phyloP scores from a whole-genome alignment of 2,113 vertebrate species.

The Otolemur garnettii region DNA sequence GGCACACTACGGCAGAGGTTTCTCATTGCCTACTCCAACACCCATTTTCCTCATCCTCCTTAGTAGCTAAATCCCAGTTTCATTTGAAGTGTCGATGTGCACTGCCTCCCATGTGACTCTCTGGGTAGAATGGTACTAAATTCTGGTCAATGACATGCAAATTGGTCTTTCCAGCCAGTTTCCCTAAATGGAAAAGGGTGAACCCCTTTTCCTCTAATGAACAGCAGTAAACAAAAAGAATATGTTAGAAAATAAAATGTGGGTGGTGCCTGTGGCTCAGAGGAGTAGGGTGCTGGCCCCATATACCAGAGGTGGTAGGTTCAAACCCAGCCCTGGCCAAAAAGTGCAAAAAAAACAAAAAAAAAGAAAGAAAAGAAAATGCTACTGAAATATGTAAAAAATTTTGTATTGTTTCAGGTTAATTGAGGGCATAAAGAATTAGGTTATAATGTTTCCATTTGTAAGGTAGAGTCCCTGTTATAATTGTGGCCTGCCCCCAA shows the following conservation, averaged over 20 bases:
- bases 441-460: too few relatives aligned
- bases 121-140: neutral
- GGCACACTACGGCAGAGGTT: neutral
- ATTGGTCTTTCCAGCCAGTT: neutral
- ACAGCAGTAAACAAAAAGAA: constrained; percentile 10
- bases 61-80: neutral
- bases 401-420: too few relatives aligned
- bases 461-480: too few relatives aligned
- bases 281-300: too few relatives aligned
- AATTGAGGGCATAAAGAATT: too few relatives aligned
- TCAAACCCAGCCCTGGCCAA: too few relatives aligned
- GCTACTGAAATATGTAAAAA: neutral
- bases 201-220: neutral
- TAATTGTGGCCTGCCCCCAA: too few relatives aligned
- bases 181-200: neutral
- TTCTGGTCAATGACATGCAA: neutral
- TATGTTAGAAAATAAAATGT: neutral
- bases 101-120: neutral
- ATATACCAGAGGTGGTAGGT: too few relatives aligned
- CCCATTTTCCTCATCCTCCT: neutral
- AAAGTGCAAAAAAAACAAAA: too few relatives aligned
- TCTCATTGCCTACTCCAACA: neutral
- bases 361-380: constrained; percentile 36
- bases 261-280: too few relatives aligned
- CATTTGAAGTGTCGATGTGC: neutral